Evolutionary conservation across 2,113 vertebrate species (phyloP).

Genomic region (Dicrurus megarhynchus): DNA sequence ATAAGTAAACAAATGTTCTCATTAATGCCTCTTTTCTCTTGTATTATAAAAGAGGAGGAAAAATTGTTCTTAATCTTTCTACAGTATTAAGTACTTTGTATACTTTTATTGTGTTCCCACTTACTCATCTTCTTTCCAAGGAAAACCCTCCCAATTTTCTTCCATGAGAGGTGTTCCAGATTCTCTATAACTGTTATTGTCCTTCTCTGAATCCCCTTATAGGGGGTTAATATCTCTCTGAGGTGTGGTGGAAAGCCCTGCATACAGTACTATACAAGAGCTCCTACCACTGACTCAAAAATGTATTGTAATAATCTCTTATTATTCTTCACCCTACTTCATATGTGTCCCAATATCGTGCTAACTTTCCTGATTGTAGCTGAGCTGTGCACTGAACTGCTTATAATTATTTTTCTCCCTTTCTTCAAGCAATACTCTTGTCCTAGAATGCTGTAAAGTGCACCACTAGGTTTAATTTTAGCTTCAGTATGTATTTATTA

Average conservation of each 20-base stretch:
- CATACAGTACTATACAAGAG: background rate
- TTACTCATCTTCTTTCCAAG: background rate
- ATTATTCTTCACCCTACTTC: background rate
- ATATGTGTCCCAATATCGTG: background rate
- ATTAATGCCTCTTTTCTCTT: background rate
- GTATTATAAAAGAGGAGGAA: background rate
- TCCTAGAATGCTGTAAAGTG: background rate
- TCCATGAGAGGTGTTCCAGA: background rate
- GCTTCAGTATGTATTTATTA: background rate
- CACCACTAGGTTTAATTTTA: background rate
- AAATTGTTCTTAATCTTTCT: background rate
- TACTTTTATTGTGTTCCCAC: background rate
- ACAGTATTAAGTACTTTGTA: background rate
- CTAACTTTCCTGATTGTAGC: background rate
- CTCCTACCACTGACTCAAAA: background rate
- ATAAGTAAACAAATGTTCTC: background rate
- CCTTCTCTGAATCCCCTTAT: background rate
- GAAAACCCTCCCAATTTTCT: background rate
- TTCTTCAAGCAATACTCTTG: background rate
- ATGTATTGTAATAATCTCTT: background rate
- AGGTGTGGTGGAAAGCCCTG: background rate
- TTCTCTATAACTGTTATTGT: background rate
- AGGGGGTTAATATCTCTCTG: background rate
- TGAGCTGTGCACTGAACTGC: background rate
- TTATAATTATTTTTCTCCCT: background rate